A percentile compares a stretch with the other conserved stretches of the same genome.
Conservation (phyloP, 2,797 vertebrate genomes). For the Tenualosa ilisha region DNA sequence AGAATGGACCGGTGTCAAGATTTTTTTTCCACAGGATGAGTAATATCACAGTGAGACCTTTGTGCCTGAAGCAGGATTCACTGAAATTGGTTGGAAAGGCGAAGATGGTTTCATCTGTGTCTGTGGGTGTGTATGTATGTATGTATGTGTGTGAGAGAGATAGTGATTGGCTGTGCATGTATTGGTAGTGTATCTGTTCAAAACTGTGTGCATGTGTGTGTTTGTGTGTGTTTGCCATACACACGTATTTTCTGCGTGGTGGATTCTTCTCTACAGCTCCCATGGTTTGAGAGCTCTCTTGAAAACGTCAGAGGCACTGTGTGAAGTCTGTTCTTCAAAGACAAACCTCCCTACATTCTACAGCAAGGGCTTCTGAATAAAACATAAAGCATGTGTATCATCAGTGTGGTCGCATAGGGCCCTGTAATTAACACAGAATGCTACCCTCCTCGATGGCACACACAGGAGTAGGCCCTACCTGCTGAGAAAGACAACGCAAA, state of each 20-base stretch:
- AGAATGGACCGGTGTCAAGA: not conserved
- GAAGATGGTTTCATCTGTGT: not conserved
- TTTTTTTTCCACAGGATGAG: not conserved
- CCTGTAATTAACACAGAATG: not conserved
- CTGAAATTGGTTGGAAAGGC: not conserved
- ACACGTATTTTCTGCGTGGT: not conserved
- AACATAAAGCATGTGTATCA: not conserved
- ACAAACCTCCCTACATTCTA: not conserved
- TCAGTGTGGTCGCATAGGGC: not conserved
- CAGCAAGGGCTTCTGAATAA: not conserved
- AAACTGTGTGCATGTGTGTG: not conserved
- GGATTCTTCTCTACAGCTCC: not conserved
- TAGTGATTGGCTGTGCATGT: not conserved
- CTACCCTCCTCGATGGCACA: not conserved
- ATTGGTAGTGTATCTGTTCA: not conserved
- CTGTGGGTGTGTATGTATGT: constrained; percentile 4
- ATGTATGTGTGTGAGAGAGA: not conserved
- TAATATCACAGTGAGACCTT: not conserved
- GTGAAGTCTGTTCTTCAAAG: not conserved
- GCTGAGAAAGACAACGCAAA: not conserved
- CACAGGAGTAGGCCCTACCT: not conserved
- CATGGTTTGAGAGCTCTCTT: not conserved
- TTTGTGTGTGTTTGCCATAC: not conserved
- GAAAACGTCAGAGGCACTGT: not conserved
- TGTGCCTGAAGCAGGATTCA: not conserved